Conservation (phyloP, 2,888 invertebrate genomes). For the Melanotus villosus region DNA sequence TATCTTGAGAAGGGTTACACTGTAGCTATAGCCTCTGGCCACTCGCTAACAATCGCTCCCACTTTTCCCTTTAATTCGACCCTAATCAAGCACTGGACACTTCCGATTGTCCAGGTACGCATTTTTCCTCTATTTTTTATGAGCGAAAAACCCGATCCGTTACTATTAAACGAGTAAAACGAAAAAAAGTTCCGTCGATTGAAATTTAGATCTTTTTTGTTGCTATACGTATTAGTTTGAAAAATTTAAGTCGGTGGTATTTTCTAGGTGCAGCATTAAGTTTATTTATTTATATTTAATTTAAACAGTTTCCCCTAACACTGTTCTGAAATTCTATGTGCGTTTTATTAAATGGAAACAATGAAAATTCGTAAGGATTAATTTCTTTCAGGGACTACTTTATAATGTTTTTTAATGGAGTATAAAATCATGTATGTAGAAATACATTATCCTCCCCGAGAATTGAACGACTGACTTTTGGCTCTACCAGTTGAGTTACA, state of each 20-base stretch:
- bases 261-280: too few relatives aligned
- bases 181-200: background rate
- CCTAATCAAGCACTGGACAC: slow-evolving; percentile 45
- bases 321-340: too few relatives aligned
- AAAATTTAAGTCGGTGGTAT: background rate
- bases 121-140: slow-evolving; percentile 40
- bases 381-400: too few relatives aligned
- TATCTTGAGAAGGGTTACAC: slow-evolving; percentile 55
- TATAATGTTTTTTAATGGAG: too few relatives aligned
- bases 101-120: slow-evolving; percentile 47
- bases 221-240: background rate
- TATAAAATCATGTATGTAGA: too few relatives aligned
- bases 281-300: too few relatives aligned
- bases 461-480: too few relatives aligned
- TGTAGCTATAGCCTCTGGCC: slow-evolving; percentile 43
- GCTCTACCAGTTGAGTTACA: too few relatives aligned
- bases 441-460: too few relatives aligned
- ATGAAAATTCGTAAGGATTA: too few relatives aligned
- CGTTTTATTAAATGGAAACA: too few relatives aligned
- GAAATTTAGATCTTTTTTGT: background rate
- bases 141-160: slow-evolving; percentile 23
- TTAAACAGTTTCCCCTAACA: too few relatives aligned
- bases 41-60: slow-evolving; percentile 45
- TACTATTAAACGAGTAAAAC: slow-evolving; percentile 19
- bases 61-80: slow-evolving; percentile 46